phyloP scores from a whole-genome alignment of 2,888 invertebrate species.

The Cheiracanthium punctorium region DNA sequence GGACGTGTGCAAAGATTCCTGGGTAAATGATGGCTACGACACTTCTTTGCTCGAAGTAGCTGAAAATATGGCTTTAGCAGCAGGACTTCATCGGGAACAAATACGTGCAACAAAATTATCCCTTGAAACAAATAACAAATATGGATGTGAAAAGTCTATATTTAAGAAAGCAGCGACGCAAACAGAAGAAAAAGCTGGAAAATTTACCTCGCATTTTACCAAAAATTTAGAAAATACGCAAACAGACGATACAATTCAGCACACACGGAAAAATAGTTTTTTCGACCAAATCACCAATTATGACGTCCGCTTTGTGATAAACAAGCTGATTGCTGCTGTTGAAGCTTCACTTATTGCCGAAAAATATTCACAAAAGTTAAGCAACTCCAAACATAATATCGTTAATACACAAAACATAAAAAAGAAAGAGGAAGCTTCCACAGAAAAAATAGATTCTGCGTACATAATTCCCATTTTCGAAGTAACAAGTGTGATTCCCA shows the following conservation, averaged over 20 bases:
- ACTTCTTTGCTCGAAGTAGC: slow-evolving; percentile 88
- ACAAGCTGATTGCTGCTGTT: slow-evolving; percentile 48
- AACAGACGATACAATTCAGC: neutral
- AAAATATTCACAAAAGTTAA: neutral
- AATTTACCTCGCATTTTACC: neutral
- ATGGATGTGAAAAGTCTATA: neutral
- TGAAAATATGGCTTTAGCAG: slow-evolving; percentile 84
- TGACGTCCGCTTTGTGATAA: slow-evolving; percentile 49
- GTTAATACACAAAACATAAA: neutral
- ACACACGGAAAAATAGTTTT: neutral
- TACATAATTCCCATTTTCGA: slow-evolving; percentile 62
- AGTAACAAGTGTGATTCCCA: slow-evolving; percentile 46
- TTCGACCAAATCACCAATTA: slow-evolving; percentile 49
- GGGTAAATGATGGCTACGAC: slow-evolving; percentile 92
- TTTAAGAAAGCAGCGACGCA: neutral
- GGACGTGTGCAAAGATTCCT: slow-evolving; percentile 96
- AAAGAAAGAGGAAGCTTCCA: slow-evolving; percentile 4
- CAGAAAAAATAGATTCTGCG: slow-evolving; percentile 44
- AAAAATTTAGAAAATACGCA: neutral
- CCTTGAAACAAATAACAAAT: neutral
- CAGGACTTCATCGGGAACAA: neutral
- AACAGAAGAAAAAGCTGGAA: neutral
- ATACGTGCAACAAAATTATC: slow-evolving; percentile 83
- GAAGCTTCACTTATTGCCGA: slow-evolving; percentile 25
- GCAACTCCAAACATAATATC: neutral